Base-by-base conservation (phyloP, 2,113 vertebrate genomes). In the Cyprinodon brontotheroides region DNA sequence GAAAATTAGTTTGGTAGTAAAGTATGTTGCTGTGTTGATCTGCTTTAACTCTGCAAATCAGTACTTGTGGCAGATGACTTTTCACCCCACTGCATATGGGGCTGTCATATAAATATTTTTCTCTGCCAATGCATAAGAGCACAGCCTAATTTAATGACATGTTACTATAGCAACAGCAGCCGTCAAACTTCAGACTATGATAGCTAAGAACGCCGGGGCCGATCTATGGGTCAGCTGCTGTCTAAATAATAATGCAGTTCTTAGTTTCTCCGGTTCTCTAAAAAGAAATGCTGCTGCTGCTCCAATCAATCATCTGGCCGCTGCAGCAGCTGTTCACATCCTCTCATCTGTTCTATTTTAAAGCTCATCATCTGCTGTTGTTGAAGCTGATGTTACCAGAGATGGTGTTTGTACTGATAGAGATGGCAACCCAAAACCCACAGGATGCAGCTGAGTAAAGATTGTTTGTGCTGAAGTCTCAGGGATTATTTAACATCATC, bases 151-250 rank as follows among this genome's bases (percentile, higher is more conserved):
- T 60, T 86, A 80, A 87, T 88, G 76, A 78, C 68, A 40, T 69
- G 86, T 89, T 89, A 39, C 86, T 87, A 89, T 91, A 62, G 84
- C 78, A 87, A 91, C 87, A 10, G 41, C 3, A 13, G 11, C 61
- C 61, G 78, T 82, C 83, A 79, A 78, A 53, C 64, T 70, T 82
- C 84, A 79, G 78, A 59, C 62, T 71, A 82, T 88, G 84, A 81
- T 66, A 77, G 75, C 84, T 71, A 77, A 77, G 62, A 72, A 48
- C 70, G 72, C 12, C 15, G 2, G 29, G 68, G 22, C 37, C 0
- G 39, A 83, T 81, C 76, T 22, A 43, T 4, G 12, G 57, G 15
- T n/a, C 53, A 3, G 62, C 81, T 64, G 73, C 67, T 66, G 41
- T 43, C 53, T 29, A 71, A 82, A 59, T 20, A 80, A 53, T 65